phyloP scores from a whole-genome alignment of 2,113 vertebrate genomes.

The Dipodomys merriami region DNA sequence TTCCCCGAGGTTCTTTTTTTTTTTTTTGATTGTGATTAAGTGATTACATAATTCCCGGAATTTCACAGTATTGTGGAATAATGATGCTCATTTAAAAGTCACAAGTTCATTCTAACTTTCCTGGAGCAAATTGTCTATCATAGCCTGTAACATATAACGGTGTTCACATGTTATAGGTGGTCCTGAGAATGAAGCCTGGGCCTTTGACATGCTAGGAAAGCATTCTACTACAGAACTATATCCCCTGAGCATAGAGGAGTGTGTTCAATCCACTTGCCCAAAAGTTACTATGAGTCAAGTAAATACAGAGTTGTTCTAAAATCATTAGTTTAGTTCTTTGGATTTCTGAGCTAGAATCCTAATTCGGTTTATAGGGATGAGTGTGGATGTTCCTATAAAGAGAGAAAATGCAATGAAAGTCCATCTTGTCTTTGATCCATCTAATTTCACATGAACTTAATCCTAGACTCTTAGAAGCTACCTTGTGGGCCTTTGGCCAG shows the following conservation, averaged over 20 bases:
- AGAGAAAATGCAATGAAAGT: background rate
- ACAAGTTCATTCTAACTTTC: no score
- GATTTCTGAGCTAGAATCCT: background rate
- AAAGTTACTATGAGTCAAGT: background rate
- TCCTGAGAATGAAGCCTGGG: background rate
- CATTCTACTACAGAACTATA: background rate
- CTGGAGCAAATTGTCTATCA: no score
- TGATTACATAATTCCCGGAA: no score
- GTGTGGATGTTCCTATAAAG: background rate
- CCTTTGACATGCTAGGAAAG: background rate
- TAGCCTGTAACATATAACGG: no score
- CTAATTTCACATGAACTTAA: background rate
- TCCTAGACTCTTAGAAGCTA: background rate
- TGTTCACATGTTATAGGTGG: no score
- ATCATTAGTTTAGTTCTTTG: slow-evolving; percentile 2
- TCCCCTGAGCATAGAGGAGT: no score
- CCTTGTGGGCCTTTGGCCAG: background rate
- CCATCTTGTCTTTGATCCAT: background rate
- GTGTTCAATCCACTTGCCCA: no score
- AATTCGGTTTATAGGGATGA: background rate
- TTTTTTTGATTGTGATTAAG: no score
- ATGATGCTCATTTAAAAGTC: no score
- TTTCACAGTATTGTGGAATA: no score
- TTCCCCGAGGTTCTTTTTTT: no score
- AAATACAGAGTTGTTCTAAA: slow-evolving; percentile 28